These are phyloP conservation scores for Paelopatides confundens DNA, from an alignment of 53 echinoderm and acorn worm species.

Conservation along the genomic window DNA sequence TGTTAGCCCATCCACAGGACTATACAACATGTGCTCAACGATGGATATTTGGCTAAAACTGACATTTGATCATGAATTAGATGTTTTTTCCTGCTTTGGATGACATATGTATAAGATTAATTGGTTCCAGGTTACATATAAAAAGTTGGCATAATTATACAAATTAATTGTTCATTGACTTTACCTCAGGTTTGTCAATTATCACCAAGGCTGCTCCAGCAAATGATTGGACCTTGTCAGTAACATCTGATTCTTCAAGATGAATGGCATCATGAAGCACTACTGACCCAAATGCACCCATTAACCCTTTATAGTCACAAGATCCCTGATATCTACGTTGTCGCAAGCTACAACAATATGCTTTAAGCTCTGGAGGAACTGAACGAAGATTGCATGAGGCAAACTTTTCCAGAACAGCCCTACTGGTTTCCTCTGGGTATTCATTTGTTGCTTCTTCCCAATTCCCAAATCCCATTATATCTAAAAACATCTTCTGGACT, in stretches of 20 bases:
- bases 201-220: background rate
- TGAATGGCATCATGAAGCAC: background rate
- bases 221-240: background rate
- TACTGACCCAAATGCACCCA: background rate
- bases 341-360: background rate
- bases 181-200: constrained; percentile 21
- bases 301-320: background rate
- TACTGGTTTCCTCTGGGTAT: background rate
- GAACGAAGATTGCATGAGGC: background rate
- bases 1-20: too few relatives aligned
- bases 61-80: too few relatives aligned
- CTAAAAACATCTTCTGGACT: constrained; percentile 1
- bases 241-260: background rate
- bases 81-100: too few relatives aligned
- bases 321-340: background rate
- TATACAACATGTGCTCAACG: too few relatives aligned
- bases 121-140: too few relatives aligned
- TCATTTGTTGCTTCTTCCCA: background rate
- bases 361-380: background rate
- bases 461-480: background rate
- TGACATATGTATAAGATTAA: too few relatives aligned
- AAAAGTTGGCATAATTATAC: too few relatives aligned
- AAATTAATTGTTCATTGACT: too few relatives aligned
- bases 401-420: background rate
- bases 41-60: too few relatives aligned